These are phyloP conservation scores for Idaea dimidiata DNA, from an alignment of 2,888 invertebrate genomes.

Conservation along the genomic window DNA sequence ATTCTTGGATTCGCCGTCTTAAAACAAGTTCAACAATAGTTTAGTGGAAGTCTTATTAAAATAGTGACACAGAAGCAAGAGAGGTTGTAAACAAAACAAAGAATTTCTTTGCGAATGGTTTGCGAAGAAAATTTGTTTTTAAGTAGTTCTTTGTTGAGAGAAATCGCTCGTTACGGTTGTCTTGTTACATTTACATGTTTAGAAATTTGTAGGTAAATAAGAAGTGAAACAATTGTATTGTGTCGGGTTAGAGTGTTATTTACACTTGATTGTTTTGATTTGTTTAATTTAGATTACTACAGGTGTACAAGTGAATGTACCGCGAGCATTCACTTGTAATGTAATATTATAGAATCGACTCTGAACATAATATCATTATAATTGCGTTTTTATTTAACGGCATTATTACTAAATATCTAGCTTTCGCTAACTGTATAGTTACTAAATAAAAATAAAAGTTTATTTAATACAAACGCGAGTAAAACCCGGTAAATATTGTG, in stretches of 20 bases:
- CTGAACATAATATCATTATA: too few relatives aligned
- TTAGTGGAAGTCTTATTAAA: background rate
- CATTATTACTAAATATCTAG: too few relatives aligned
- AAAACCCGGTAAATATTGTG: too few relatives aligned
- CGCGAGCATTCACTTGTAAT: too few relatives aligned
- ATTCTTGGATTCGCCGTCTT: too few relatives aligned
- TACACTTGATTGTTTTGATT: background rate
- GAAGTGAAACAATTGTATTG: slow-evolving; percentile 3
- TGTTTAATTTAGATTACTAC: too few relatives aligned
- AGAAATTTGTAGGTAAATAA: background rate
- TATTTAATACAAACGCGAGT: too few relatives aligned
- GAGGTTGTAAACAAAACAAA: background rate
- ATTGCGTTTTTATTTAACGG: too few relatives aligned
- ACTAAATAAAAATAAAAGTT: too few relatives aligned
- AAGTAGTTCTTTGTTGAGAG: background rate
- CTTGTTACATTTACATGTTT: slow-evolving; percentile 2
- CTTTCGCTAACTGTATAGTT: too few relatives aligned
- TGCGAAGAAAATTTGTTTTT: background rate
- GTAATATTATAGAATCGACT: too few relatives aligned
- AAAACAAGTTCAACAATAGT: background rate
- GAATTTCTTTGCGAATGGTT: background rate
- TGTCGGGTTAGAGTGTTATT: background rate
- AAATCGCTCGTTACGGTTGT: slow-evolving; percentile 3
- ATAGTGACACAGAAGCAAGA: background rate
- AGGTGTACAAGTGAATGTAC: too few relatives aligned